These are phyloP conservation scores for Engraulis encrasicolus DNA, from an alignment of 2,113 vertebrate genomes.

Conservation along the genomic window DNA sequence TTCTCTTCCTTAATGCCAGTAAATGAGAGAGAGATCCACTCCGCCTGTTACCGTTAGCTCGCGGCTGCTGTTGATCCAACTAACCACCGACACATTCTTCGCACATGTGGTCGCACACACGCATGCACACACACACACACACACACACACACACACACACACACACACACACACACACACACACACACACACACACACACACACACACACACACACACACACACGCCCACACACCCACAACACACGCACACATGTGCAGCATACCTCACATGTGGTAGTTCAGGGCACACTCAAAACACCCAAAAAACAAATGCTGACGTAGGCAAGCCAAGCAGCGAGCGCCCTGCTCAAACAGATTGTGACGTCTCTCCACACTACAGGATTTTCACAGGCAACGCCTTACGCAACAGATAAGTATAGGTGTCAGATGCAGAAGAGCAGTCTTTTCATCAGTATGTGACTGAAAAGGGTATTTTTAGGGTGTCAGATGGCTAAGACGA, in stretches of 20 bases:
- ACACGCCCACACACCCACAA: too few species aligned
- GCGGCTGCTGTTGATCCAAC: neutral
- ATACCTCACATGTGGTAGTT: conserved; percentile 5
- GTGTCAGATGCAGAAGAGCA: neutral
- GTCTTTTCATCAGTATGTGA: neutral
- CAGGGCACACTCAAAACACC: neutral
- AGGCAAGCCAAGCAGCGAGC: neutral
- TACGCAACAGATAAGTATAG: conserved; percentile 9
- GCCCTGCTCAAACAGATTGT: neutral
- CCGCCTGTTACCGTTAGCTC: conserved; percentile 53
- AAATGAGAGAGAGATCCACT: conserved; percentile 13
- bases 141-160: neutral
- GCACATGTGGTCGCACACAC: neutral
- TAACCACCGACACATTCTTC: conserved; percentile 12
- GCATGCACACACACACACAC: neutral
- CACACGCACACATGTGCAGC: conserved; percentile 23
- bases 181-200: conserved; percentile 10
- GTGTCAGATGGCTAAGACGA: neutral
- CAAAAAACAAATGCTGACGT: neutral
- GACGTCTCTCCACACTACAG: conserved; percentile 3
- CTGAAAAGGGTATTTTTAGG: neutral
- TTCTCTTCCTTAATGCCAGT: neutral
- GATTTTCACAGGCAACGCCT: neutral
- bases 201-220: neutral
- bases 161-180: neutral